These are phyloP conservation scores for Parnassius smintheus DNA, from an alignment of 2,888 invertebrate genomes.

Conservation along the genomic window DNA sequence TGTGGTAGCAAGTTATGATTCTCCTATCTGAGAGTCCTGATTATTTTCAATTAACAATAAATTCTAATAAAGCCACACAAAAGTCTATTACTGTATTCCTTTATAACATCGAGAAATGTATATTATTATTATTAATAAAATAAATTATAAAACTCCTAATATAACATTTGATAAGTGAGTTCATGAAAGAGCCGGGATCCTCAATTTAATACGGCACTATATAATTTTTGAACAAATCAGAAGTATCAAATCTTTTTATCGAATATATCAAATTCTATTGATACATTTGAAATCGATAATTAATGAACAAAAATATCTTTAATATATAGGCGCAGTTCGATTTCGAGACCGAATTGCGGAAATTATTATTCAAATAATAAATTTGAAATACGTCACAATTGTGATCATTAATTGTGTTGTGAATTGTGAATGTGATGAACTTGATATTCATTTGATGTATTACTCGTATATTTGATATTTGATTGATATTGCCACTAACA, in stretches of 20 bases:
- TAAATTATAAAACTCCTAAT: no score
- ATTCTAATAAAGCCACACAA: slow-evolving; percentile 26
- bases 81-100: slow-evolving; percentile 19
- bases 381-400: slow-evolving; percentile 17
- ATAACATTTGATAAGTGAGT: no score
- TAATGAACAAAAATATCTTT: neutral
- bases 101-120: no score
- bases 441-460: no score
- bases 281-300: slow-evolving; percentile 8
- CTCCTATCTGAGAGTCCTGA: slow-evolving; percentile 23
- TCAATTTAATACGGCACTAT: no score
- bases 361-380: slow-evolving; percentile 6
- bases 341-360: slow-evolving; percentile 2
- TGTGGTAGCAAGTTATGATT: slow-evolving; percentile 29
- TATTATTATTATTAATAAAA: no score
- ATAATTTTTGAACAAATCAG: no score
- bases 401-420: slow-evolving; percentile 27
- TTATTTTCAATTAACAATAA: slow-evolving; percentile 32
- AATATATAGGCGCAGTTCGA: neutral
- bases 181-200: no score
- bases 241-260: no score
- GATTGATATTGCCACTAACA: slow-evolving; percentile 23
- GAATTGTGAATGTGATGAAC: neutral
- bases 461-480: slow-evolving; percentile 17
- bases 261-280: slow-evolving; percentile 1